These are phyloP conservation scores for Strix occidentalis DNA, from an alignment of 2,797 vertebrate species.

Conservation along the genomic window DNA sequence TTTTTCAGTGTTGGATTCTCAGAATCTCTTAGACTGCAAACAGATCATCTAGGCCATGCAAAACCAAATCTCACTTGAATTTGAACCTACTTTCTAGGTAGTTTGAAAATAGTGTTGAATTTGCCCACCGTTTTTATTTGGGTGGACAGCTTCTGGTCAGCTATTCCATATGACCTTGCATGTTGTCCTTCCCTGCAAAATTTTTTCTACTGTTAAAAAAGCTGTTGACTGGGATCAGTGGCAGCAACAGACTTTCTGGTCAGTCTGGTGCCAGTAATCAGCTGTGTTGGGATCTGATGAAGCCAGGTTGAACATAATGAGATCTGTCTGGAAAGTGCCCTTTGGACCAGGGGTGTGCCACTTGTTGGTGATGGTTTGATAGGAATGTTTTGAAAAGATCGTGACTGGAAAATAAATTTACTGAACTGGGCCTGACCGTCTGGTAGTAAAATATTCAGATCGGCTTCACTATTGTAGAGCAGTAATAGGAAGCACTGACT, in stretches of 20 bases:
- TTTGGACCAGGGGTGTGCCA: background rate
- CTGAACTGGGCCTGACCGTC: background rate
- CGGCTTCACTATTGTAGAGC: background rate
- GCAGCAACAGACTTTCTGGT: background rate
- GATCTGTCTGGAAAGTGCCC: background rate
- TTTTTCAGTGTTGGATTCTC: background rate
- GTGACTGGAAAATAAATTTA: background rate
- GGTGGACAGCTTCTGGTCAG: background rate
- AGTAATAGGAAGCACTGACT: background rate
- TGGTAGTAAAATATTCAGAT: background rate
- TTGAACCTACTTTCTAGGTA: constrained; percentile 13
- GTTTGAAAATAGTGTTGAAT: background rate
- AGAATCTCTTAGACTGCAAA: background rate
- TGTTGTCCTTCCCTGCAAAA: background rate
- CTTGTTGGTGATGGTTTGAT: background rate
- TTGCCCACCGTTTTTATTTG: background rate
- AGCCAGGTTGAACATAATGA: background rate
- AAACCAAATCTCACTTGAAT: background rate
- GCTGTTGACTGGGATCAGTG: background rate
- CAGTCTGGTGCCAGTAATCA: background rate
- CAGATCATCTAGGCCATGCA: background rate
- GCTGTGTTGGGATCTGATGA: background rate
- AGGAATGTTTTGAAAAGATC: background rate
- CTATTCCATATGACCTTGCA: background rate
- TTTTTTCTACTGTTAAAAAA: background rate